Evolutionary conservation across 1,140 invertebrate genomes (phyloP).

Genomic region (Lasioglossum albipes): DNA sequence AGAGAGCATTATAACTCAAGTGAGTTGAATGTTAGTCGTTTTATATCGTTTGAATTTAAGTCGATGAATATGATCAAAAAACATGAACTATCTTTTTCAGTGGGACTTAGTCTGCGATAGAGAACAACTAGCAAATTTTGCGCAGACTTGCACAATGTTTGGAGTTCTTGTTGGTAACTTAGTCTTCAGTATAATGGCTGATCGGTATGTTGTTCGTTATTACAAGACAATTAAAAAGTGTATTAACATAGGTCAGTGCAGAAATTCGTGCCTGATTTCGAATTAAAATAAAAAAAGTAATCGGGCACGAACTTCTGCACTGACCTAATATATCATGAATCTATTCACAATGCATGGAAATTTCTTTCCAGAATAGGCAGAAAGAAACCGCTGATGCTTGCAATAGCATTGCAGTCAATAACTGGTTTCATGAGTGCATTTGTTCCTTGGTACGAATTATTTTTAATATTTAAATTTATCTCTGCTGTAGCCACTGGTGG

Average conservation of each 20-base stretch:
- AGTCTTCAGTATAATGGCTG: conserved; percentile 86
- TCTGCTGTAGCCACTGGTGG: conserved; percentile 85
- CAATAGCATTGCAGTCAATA: conserved; percentile 84
- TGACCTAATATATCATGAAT: too few species aligned
- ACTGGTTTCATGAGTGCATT: conserved; percentile 84
- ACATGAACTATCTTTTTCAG: conserved; percentile 69
- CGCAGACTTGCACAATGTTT: conserved; percentile 88
- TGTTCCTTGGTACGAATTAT: conserved; percentile 85
- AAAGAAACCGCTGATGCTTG: conserved; percentile 83
- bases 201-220: conserved; percentile 81
- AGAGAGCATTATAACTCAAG: conserved; percentile 86
- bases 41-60: not conserved
- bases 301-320: not conserved
- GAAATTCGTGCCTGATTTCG: too few species aligned
- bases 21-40: conserved; percentile 58
- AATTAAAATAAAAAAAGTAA: not conserved
- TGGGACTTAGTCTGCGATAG: conserved; percentile 87
- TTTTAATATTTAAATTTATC: conserved; percentile 85
- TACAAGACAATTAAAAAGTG: conserved; percentile 5
- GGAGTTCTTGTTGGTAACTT: conserved; percentile 88
- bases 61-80: not conserved
- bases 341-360: not conserved
- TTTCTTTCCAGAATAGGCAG: conserved; percentile 84
- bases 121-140: conserved; percentile 84
- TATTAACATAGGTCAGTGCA: not conserved